These are phyloP conservation scores for Drosophila orosa DNA, from an alignment of 1,140 invertebrate species.

Conservation along the genomic window DNA sequence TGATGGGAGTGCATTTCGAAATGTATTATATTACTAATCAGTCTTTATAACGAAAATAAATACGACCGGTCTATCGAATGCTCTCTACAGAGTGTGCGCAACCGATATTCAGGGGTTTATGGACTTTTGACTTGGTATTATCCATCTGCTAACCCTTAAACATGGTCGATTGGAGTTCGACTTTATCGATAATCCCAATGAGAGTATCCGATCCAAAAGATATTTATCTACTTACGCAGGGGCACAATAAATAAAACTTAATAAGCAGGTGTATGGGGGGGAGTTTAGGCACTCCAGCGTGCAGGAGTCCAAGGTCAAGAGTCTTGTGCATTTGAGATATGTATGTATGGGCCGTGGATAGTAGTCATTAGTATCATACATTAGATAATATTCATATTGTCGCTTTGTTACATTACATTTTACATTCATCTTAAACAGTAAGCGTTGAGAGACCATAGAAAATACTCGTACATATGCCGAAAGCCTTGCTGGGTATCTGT, in stretches of 20 bases:
- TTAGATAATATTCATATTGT: conserved; percentile 74
- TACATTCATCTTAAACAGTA: conserved; percentile 66
- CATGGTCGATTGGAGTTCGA: background rate
- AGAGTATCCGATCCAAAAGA: conserved; percentile 1
- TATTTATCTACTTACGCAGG: conserved; percentile 33
- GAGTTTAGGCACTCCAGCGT: conserved; percentile 24
- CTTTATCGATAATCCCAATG: background rate
- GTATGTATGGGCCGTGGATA: conserved; percentile 44
- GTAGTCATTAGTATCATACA: conserved; percentile 64
- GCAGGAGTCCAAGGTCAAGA: conserved; percentile 37
- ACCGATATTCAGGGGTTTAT: conserved; percentile 18
- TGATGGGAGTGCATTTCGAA: conserved; percentile 34
- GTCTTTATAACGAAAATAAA: conserved; percentile 78
- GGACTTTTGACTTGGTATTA: background rate
- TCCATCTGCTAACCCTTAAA: background rate
- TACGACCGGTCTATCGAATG: conserved; percentile 29
- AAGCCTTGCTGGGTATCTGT: conserved; percentile 62
- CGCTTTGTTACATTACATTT: conserved; percentile 79
- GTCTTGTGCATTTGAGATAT: conserved; percentile 64
- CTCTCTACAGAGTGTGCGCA: conserved; percentile 27
- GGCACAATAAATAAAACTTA: conserved; percentile 14
- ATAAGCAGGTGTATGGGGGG: conserved; percentile 34
- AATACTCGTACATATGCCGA: conserved; percentile 58
- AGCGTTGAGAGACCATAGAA: conserved; percentile 65
- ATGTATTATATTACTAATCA: conserved; percentile 73